Evolutionary conservation across 2,113 vertebrate genomes (phyloP).

Genomic region (Tragelaphus buxtoni): DNA sequence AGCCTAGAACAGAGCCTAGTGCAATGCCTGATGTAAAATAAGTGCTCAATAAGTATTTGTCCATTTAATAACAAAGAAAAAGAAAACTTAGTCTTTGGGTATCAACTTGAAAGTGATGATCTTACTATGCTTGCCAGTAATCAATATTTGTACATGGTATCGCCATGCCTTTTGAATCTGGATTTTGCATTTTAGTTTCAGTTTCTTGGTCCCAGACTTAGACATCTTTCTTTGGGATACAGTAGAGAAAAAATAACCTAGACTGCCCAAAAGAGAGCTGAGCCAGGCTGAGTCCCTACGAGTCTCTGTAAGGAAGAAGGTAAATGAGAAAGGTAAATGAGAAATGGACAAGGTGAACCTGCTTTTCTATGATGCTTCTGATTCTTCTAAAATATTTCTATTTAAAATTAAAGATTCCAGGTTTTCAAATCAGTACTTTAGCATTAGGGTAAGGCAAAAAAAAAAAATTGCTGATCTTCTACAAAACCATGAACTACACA

Average conservation of each 20-base stretch:
- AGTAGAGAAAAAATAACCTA: neutral
- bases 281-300: accelerated
- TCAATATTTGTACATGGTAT: neutral
- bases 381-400: neutral
- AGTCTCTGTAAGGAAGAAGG: neutral
- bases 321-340: neutral
- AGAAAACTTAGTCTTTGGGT: neutral
- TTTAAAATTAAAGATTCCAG: neutral
- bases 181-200: neutral
- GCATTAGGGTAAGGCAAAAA: neutral
- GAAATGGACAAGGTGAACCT: neutral
- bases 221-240: neutral
- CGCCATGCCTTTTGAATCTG: neutral
- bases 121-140: neutral
- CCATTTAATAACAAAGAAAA: neutral
- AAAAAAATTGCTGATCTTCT: neutral
- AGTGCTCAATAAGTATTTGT: neutral
- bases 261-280: neutral
- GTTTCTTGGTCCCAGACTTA: neutral
- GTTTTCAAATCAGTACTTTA: neutral
- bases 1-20: neutral
- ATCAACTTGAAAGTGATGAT: neutral
- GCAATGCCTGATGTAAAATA: neutral
- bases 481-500: neutral
- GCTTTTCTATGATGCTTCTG: neutral